Evolutionary conservation across 2,888 invertebrate genomes (phyloP), one percentile per base, ranked within the genome.

Genomic region (Rambutsinella grinnellia): DNA sequence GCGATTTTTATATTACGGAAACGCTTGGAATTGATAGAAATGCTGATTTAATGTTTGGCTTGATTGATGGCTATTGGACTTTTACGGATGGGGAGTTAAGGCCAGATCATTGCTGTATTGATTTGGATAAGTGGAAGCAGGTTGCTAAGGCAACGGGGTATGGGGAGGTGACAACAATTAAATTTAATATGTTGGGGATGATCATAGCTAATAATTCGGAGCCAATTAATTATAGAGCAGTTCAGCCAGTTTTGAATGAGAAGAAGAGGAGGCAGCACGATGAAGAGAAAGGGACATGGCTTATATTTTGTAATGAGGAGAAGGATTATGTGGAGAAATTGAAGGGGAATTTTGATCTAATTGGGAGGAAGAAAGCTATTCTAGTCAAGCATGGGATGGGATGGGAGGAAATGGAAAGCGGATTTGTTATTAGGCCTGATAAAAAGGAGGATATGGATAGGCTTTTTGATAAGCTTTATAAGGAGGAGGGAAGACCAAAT

Each of bases 1-100:
- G 70, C 0, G 21, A 2, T 10, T 15, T 78, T 2, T 27, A 56
- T 8, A 51, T 78, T 13, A 46, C 54, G 8, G 78, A 78, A 21
- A 24, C 27, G 21, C 54, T 46, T 0, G 51, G 51, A 15, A 61
- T 60, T 5, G 65, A 46, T 24, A 51, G 63, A 15, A 3, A 49
- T 0, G 27, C 70, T 2, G 61, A 69, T 3, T 75, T 75, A 17
- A 2, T 75, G 0, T 69, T 78, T 47, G 78, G 78, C 3, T 3
- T 51, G 15, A 0, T 75, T 15, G 69, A 69, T 8, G 78, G 78
- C 1, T 78, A 44, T 53, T 78, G 78, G 78, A 27, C 63, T 23
- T 75, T 75, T 49, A 17, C 69, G 3, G 78, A 78, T 51, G 27
- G 2, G 8, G 36, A 67, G 3, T 2, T 74, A 1, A 24, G 74